Evolutionary conservation across 1,140 invertebrate species (phyloP).

Genomic region (Tetraneura akinire): DNA sequence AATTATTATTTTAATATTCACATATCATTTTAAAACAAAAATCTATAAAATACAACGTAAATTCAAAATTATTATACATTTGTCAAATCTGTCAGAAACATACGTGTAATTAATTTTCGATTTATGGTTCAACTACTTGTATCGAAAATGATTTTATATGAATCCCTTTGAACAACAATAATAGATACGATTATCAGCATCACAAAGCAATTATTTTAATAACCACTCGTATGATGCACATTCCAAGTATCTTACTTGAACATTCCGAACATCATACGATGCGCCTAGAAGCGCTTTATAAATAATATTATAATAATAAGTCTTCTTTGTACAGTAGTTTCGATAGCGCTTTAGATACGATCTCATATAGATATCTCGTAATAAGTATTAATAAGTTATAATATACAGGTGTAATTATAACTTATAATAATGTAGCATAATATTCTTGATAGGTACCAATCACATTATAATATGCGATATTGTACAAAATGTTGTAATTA

Average conservation of each 20-base stretch:
- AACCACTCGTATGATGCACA: constrained; percentile 23
- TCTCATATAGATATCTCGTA: constrained; percentile 36
- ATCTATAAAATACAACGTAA: no score
- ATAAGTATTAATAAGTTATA: neutral
- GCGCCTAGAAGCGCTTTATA: neutral
- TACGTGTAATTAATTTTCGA: neutral
- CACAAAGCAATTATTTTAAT: constrained; percentile 3
- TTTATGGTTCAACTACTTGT: neutral
- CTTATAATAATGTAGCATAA: neutral
- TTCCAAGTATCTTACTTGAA: constrained; percentile 27
- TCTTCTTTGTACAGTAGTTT: constrained; percentile 43
- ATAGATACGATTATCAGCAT: constrained; percentile 16
- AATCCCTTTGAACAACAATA: constrained; percentile 24
- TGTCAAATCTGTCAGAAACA: no score
- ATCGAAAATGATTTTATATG: constrained; percentile 29
- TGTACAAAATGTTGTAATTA: constrained; percentile 23
- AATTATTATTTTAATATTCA: no score
- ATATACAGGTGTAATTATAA: no score
- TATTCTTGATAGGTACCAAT: no score
- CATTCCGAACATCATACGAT: constrained; percentile 23
- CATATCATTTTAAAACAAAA: no score
- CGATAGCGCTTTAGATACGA: constrained; percentile 37
- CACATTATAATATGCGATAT: constrained; percentile 5
- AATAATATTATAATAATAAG: constrained; percentile 4
- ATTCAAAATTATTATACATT: no score